Base-by-base conservation (phyloP, 2,888 invertebrate species). In the Drosophila atroscutellata region DNA sequence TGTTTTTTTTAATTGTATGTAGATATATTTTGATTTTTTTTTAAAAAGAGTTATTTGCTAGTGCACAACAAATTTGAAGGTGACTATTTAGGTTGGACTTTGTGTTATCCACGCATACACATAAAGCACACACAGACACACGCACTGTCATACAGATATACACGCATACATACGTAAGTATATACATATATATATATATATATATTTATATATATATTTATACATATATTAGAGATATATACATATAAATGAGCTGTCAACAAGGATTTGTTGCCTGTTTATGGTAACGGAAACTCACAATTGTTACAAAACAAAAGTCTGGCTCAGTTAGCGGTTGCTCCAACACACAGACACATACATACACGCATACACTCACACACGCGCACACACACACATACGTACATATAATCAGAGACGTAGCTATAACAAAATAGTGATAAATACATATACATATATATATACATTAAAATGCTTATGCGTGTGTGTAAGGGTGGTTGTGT, bases 191-290 rank as follows among this genome's bases (percentile, higher is more conserved):
- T 47, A 51, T 47, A 51, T 30, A 54, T 24, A 36, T 37, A 37
- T 24, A 51, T n/a, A n/a, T n/a, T n/a, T 37, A 72, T 18, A 45
- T 47, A 51, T 47, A 51, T 30, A 54, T 24, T 39, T 37, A 37
- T 24, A 51, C 13, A 59, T 50, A 52, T 54, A 66, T 37, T 24
- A 52, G 39, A 64, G 61, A 63, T 59, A 72, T 42, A 66, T 74
- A 81, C 68, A 79, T 65, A 69, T 77, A 74, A 65, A 72, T 60
- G 76, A 79, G 86, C 86, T 87, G 88, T 87, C 88, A 87, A 69
- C 76, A 63, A 82, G 77, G 72, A 78, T 78, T 78, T 78, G 77
- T 80, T 42, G 77, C 76, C 72, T 59, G 56, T 75, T 72, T 68
- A 59, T 45, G 69, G 75, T 59, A 69, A 75, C 62, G 75, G 57